These are phyloP conservation scores for Drosophila santomea DNA, from an alignment of 1,140 invertebrate species.

Conservation along the genomic window DNA sequence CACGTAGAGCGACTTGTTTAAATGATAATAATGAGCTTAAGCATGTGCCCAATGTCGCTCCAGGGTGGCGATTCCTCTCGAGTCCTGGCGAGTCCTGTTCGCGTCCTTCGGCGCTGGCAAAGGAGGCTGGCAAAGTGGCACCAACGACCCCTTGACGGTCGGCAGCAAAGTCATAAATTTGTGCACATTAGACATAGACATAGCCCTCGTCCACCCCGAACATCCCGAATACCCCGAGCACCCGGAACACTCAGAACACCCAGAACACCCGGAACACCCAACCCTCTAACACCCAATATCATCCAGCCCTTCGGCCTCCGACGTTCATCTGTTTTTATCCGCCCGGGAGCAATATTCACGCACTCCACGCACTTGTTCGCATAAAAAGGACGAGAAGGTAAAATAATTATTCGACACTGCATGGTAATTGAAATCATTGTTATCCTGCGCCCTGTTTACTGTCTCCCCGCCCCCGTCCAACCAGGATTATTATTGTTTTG, in stretches of 20 bases:
- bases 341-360: constrained; percentile 84
- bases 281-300: not conserved
- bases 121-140: constrained; percentile 58
- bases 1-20: constrained; percentile 78
- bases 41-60: constrained; percentile 64
- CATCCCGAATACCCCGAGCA: not conserved
- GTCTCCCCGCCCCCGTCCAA: constrained; percentile 13
- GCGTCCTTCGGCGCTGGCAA: constrained; percentile 11
- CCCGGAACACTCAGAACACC: not conserved
- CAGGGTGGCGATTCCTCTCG: constrained; percentile 48
- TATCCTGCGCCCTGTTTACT: constrained; percentile 63
- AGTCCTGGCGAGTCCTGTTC: too few species aligned
- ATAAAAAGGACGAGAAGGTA: constrained; percentile 71
- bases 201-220: constrained; percentile 64
- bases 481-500: constrained; percentile 73
- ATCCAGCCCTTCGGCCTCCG: not conserved
- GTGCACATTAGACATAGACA: constrained; percentile 84
- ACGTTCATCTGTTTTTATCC: constrained; percentile 80
- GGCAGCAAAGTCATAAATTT: constrained; percentile 83
- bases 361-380: constrained; percentile 75
- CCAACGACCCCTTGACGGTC: constrained; percentile 40
- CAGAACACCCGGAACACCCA: not conserved
- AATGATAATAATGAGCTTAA: constrained; percentile 83
- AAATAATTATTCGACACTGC: constrained; percentile 83
- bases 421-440: constrained; percentile 83